Base-by-base conservation (phyloP, 2,888 invertebrate genomes). In the Hyposoter didymator region DNA sequence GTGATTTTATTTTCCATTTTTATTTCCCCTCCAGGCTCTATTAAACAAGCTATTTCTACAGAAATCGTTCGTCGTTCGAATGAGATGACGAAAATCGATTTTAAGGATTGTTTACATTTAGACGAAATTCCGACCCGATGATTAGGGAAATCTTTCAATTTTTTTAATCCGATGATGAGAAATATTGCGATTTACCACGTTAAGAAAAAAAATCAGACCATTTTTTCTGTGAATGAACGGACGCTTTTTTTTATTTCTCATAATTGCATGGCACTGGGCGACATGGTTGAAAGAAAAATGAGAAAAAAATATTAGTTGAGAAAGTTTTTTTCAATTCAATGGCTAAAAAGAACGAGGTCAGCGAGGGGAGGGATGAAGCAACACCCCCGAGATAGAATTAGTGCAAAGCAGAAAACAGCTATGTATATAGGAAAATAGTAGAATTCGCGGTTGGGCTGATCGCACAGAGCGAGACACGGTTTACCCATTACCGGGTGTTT, bases 401-500 rank as follows among this genome's bases (percentile, higher is more conserved):
- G 64, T 47, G 19, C 55, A 64, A 19, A 45, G 43, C 59, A 52
- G 67, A 67, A 49, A 62, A 39, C 59, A 43, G 35, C 19, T 39
- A 47, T 49, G 39, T 52, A 32, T 49, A 35, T n/a, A 49, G 32
- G 32, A 78, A 82, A 72, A 66, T 62, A 32, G 70, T 74, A 74
- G 74, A 82, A 78, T 82, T 64, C 84, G 86, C 74, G 84, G 83
- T 84, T 82, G 87, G 84, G 87, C 87, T 85, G 87, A 87, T 85
- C 84, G 74, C 84, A 88, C 76, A 85, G 88, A 88, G 89, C 87
- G 87, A 87, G 89, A 91, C 91, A 91, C 90, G 91, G 91, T 91
- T 91, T 91, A 86, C 87, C 91, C 91, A 91, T 91, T 91, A 91
- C 91, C 90, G 91, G 90, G 90, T 91, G 91, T 91, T 91, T 91